These are phyloP conservation scores for Venusia cambrica DNA, from an alignment of 2,888 invertebrate genomes.

Conservation along the genomic window DNA sequence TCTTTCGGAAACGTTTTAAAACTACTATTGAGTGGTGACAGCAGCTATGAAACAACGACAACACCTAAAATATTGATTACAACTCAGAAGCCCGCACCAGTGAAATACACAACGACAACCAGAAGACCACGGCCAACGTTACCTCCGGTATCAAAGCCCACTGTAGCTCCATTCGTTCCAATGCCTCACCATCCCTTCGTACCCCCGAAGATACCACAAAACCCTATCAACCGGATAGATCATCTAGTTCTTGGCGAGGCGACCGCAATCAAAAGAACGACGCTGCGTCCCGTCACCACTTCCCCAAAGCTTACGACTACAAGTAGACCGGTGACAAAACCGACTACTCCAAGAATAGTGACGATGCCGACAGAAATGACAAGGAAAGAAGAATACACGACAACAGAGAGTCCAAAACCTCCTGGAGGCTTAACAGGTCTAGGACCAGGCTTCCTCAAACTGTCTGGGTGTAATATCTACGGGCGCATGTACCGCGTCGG, in stretches of 20 bases:
- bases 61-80: conserved; percentile 23
- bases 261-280: conserved; percentile 57
- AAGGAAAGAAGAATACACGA: conserved; percentile 36
- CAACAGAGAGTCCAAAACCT: conserved; percentile 37
- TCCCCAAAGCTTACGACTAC: conserved; percentile 34
- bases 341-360: conserved; percentile 24
- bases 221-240: conserved; percentile 63
- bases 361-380: conserved; percentile 29
- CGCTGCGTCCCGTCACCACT: conserved; percentile 39
- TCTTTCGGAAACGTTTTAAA: conserved; percentile 83
- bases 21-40: conserved; percentile 79
- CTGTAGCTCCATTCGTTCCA: conserved; percentile 48
- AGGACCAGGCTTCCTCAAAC: conserved; percentile 83
- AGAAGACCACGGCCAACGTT: conserved; percentile 24
- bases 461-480: conserved; percentile 94
- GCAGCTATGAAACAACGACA: conserved; percentile 56
- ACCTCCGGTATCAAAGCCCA: conserved; percentile 30
- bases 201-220: conserved; percentile 47
- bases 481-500: conserved; percentile 93
- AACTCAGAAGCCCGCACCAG: conserved; percentile 23
- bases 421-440: conserved; percentile 34
- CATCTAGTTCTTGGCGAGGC: conserved; percentile 70
- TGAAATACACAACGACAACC: conserved; percentile 30
- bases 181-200: conserved; percentile 46
- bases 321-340: conserved; percentile 24